Evolutionary conservation across 2,113 vertebrate species (phyloP).

Genomic region (Anhinga anhinga): DNA sequence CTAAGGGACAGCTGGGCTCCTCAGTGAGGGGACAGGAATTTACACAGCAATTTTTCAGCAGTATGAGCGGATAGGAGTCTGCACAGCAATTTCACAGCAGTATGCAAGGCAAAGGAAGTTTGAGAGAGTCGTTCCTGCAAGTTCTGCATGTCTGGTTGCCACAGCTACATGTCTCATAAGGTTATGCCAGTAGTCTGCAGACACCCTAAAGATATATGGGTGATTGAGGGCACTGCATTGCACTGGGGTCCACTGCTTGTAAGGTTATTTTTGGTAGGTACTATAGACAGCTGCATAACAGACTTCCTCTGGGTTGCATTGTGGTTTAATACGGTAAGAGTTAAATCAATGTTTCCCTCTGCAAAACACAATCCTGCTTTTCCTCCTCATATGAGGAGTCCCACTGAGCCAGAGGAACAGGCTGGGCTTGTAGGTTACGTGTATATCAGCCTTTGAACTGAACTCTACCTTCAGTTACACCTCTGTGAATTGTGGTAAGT

Average conservation of each 20-base stretch:
- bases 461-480: not conserved
- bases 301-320: not conserved
- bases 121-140: not conserved
- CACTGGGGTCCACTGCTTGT: not conserved
- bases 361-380: not conserved
- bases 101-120: not conserved
- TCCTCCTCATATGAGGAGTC: not conserved
- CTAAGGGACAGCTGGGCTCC: not conserved
- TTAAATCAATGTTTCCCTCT: not conserved
- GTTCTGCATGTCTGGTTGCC: not conserved
- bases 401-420: slow-evolving; percentile 9
- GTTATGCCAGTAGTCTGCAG: not conserved
- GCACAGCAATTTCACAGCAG: not conserved
- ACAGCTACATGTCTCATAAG: not conserved
- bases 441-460: not conserved
- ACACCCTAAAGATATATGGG: not conserved
- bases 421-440: not conserved
- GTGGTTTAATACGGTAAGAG: not conserved
- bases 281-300: not conserved
- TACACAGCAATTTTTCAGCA: too few species aligned
- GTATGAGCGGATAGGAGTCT: too few species aligned
- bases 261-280: not conserved
- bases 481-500: not conserved
- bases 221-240: not conserved
- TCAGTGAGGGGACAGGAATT: not conserved